Evolutionary conservation across 2,888 invertebrate species (phyloP).

Genomic region (Shargacucullia verbasci): DNA sequence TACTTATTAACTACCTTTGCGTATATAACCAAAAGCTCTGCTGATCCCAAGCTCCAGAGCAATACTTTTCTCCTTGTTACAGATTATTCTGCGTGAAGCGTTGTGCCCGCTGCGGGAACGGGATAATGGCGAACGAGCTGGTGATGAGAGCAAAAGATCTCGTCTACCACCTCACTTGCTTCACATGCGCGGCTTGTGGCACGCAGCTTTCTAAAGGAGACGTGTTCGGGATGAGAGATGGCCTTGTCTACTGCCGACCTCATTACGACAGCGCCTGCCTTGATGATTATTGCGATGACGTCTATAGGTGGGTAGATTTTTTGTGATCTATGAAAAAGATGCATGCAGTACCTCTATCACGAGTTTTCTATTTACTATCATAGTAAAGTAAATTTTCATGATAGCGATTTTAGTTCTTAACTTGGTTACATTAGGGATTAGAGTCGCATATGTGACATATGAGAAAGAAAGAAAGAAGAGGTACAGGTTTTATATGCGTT

Average conservation of each 20-base stretch:
- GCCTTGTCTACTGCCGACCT: slow-evolving; percentile 92
- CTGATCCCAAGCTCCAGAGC: slow-evolving; percentile 16
- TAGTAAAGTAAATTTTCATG: too few relatives aligned
- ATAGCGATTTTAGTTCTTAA: too few relatives aligned
- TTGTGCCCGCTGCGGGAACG: slow-evolving; percentile 95
- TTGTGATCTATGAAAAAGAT: too few relatives aligned
- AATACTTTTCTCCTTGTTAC: slow-evolving; percentile 74
- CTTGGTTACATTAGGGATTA: too few relatives aligned
- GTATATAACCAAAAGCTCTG: not conserved
- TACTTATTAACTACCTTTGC: too few relatives aligned
- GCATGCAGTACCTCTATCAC: too few relatives aligned
- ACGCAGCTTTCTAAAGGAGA: slow-evolving; percentile 95
- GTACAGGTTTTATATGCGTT: too few relatives aligned
- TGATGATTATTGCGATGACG: slow-evolving; percentile 90
- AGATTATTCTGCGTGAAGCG: slow-evolving; percentile 96
- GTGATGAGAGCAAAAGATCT: slow-evolving; percentile 97
- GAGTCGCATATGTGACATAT: too few relatives aligned
- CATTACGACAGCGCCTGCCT: slow-evolving; percentile 89
- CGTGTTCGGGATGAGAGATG: slow-evolving; percentile 96
- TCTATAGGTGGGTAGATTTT: slow-evolving; percentile 74
- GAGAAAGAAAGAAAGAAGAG: too few relatives aligned
- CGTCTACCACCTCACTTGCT: slow-evolving; percentile 97
- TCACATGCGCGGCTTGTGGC: slow-evolving; percentile 96
- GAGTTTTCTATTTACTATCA: too few relatives aligned
- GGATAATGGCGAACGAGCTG: slow-evolving; percentile 95